A percentile compares a stretch with the other conserved stretches of the same genome.
phyloP scores from a whole-genome alignment of 2,797 vertebrate species.

The Gallinago nigripennis region DNA sequence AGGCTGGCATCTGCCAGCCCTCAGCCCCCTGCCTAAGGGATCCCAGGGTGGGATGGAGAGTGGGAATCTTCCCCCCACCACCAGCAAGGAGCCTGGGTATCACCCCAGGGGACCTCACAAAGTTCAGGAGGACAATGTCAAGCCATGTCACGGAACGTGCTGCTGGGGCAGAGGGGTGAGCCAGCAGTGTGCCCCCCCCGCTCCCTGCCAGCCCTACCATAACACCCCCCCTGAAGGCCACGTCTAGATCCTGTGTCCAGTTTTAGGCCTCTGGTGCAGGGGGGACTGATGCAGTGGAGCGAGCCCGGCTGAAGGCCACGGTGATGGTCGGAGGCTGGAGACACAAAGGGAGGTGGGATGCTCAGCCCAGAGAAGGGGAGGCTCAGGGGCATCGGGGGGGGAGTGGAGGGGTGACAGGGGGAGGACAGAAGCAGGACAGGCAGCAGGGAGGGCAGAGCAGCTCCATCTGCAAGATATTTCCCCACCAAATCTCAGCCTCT shows the following conservation, averaged over 20 bases:
- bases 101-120: fast-evolving
- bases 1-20: neutral
- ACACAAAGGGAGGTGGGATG: fast-evolving
- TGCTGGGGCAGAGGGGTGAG: neutral
- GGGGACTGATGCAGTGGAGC: fast-evolving
- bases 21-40: fast-evolving
- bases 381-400: fast-evolving
- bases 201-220: neutral
- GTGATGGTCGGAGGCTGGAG: neutral
- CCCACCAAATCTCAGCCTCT: neutral
- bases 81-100: fast-evolving
- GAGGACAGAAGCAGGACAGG: neutral
- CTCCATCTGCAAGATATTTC: neutral
- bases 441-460: fast-evolving
- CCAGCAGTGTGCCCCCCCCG: neutral
- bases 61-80: neutral
- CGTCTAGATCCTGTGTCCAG: fast-evolving
- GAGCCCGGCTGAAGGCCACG: fast-evolving
- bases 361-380: neutral
- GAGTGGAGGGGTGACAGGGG: fast-evolving
- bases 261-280: neutral
- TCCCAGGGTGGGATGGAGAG: neutral
- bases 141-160: fast-evolving
- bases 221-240: fast-evolving
- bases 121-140: fast-evolving